phyloP scores from a whole-genome alignment of 2,888 invertebrate genomes.

The Andrena minutula region DNA sequence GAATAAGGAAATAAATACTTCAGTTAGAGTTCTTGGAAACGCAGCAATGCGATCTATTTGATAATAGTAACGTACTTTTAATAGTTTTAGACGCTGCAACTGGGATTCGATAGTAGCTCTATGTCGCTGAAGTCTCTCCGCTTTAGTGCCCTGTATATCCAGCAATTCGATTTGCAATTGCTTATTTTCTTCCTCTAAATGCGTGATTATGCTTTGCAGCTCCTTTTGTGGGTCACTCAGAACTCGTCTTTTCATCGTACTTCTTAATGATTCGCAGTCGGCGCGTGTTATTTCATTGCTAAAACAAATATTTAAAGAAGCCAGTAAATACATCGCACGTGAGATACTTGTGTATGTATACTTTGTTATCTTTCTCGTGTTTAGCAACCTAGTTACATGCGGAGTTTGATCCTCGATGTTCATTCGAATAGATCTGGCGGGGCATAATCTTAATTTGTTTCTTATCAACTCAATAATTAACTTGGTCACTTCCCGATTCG shows the following conservation, averaged over 20 bases:
- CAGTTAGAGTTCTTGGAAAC: background rate
- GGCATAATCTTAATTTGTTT: conserved; percentile 82
- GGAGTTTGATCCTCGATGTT: conserved; percentile 75
- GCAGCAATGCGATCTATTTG: background rate
- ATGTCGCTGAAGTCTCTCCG: conserved; percentile 87
- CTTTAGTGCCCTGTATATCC: conserved; percentile 81
- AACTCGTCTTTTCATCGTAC: conserved; percentile 80
- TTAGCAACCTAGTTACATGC: conserved; percentile 53
- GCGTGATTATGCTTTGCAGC: conserved; percentile 90
- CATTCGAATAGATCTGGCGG: conserved; percentile 75
- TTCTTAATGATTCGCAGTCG: conserved; percentile 78
- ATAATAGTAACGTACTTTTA: conserved; percentile 86
- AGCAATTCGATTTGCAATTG: conserved; percentile 82
- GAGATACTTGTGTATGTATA: background rate
- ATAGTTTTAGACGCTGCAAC: conserved; percentile 88
- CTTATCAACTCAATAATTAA: conserved; percentile 82
- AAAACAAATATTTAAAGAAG: background rate
- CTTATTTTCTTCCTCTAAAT: conserved; percentile 90
- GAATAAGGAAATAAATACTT: conserved; percentile 47
- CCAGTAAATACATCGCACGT: background rate
- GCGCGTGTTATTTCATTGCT: conserved; percentile 76
- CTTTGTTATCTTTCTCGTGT: conserved; percentile 57
- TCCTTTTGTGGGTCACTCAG: conserved; percentile 87
- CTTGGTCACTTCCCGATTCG: conserved; percentile 82
- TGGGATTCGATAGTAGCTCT: conserved; percentile 88